Percentiles rank a stretch among this genome's conserved stretches.
Evolutionary conservation across 2,888 invertebrate species (phyloP).

Genomic region (Tenodera sinensis): DNA sequence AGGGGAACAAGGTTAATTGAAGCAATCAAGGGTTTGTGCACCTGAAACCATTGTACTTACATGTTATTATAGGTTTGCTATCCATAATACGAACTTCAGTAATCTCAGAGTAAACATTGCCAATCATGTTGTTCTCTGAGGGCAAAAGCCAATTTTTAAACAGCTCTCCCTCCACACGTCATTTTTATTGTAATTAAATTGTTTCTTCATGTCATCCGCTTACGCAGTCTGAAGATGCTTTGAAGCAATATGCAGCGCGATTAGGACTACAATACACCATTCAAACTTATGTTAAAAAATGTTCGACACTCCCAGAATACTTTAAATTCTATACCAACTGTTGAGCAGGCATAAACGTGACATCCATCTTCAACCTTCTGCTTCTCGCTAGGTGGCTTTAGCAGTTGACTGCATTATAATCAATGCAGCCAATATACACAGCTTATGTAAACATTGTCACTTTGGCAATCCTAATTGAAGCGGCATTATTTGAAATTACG

Average conservation of each 20-base stretch:
- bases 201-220: conserved; percentile 1
- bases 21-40: neutral
- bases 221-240: neutral
- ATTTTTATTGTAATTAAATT: neutral
- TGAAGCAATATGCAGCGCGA: too few species aligned
- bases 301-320: neutral
- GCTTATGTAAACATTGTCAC: too few species aligned
- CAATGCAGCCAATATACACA: neutral
- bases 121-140: conserved; percentile 16
- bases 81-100: conserved; percentile 47
- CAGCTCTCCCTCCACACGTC: conserved; percentile 16
- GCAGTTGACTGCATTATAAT: neutral
- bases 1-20: neutral
- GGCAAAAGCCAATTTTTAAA: conserved; percentile 3
- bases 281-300: too few species aligned
- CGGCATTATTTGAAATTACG: too few species aligned
- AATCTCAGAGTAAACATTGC: conserved; percentile 5
- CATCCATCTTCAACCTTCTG: conserved; percentile 3
- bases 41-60: conserved; percentile 51
- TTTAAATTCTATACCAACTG: neutral
- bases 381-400: neutral
- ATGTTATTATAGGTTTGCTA: conserved; percentile 70
- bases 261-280: too few species aligned
- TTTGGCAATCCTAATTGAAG: too few species aligned
- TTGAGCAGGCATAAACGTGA: conserved; percentile 1